Percentiles rank a stretch among this genome's conserved stretches.
These are phyloP conservation scores for Patella caerulea DNA, from an alignment of 2,888 invertebrate genomes.

Conservation along the genomic window DNA sequence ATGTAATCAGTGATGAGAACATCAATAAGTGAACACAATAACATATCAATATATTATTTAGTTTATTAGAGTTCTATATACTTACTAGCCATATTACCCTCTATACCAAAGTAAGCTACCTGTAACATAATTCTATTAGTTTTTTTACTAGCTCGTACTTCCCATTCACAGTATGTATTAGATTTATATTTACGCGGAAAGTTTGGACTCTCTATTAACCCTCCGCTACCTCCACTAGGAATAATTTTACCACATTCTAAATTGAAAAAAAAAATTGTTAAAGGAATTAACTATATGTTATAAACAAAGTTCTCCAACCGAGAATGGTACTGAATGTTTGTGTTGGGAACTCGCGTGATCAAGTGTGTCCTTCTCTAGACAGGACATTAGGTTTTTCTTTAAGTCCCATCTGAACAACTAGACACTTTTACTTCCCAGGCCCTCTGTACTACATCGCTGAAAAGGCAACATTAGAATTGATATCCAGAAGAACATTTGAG, in stretches of 20 bases:
- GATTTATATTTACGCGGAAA: constrained; percentile 89
- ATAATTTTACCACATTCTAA: constrained; percentile 92
- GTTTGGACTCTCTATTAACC: constrained; percentile 87
- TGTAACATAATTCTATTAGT: constrained; percentile 90
- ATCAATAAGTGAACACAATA: too few species aligned
- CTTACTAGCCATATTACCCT: constrained; percentile 69
- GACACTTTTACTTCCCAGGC: too few species aligned
- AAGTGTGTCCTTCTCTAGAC: too few species aligned
- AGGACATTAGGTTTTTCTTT: too few species aligned
- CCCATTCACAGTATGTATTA: constrained; percentile 91
- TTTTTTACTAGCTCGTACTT: constrained; percentile 85
- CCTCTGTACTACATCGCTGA: neutral
- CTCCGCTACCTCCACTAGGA: constrained; percentile 71
- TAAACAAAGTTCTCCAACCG: neutral
- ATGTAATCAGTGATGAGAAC: too few species aligned
- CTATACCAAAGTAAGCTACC: constrained; percentile 92
- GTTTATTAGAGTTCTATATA: too few species aligned
- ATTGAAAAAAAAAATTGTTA: constrained; percentile 21
- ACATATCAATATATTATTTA: too few species aligned
- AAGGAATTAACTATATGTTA: neutral
- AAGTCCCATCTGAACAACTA: too few species aligned
- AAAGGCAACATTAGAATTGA: neutral
- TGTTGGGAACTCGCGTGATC: too few species aligned
- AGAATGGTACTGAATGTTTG: too few species aligned
- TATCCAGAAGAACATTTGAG: too few species aligned